Conservation (phyloP, 30 jellyfish, hydroid and myxozoan species). For the Nemopilema nomurai region DNA sequence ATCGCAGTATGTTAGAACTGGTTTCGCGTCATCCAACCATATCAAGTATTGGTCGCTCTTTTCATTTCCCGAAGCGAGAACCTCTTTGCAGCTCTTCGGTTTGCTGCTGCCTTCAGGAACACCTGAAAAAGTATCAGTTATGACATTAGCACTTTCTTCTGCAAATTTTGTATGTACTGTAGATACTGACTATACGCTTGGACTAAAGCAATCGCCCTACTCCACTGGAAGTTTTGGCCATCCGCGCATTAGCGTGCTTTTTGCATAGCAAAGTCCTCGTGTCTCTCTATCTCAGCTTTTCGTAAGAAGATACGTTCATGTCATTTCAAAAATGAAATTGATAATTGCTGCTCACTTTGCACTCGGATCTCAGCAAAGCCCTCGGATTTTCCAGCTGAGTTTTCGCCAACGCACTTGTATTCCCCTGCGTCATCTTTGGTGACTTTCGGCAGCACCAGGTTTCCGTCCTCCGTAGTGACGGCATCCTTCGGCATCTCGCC, state of each 20-base stretch:
- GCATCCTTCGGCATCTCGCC: neutral
- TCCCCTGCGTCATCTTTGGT: neutral
- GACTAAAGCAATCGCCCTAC: too few species aligned
- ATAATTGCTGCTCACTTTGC: neutral
- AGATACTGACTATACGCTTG: neutral
- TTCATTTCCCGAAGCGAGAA: conserved; percentile 24
- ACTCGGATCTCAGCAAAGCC: neutral
- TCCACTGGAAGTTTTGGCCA: too few species aligned
- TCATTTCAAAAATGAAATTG: too few species aligned
- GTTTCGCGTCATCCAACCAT: conserved; percentile 22
- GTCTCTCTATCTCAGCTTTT: too few species aligned
- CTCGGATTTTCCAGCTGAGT: neutral
- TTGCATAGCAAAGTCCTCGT: too few species aligned
- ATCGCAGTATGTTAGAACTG: conserved; percentile 28
- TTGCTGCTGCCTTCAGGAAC: neutral
- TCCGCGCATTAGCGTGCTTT: too few species aligned
- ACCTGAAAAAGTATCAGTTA: neutral
- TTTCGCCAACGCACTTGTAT: neutral
- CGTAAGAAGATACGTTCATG: too few species aligned
- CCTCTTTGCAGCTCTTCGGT: conserved; percentile 22
- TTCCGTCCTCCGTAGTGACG: neutral
- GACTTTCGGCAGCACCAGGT: neutral
- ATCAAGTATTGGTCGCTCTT: conserved; percentile 26
- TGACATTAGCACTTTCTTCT: neutral
- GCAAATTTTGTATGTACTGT: neutral